Evolutionary conservation across 2,797 vertebrate genomes (phyloP), one percentile per base, ranked within the genome.

Genomic region (Capromys pilorides): DNA sequence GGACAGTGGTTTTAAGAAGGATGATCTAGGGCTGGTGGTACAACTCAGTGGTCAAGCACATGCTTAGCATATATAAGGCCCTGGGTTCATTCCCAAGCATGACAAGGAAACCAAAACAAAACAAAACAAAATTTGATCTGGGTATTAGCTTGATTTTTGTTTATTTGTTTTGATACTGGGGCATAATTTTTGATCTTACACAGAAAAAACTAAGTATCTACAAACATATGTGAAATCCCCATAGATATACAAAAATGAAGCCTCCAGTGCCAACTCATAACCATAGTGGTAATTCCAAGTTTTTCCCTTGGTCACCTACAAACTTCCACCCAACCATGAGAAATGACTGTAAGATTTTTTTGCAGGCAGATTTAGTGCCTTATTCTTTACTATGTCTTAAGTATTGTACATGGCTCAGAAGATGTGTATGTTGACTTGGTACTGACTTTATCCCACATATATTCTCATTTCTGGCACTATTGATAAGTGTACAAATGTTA

Each of bases 401-500:
- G 51, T 31, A 59, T 1, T 66, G 16, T 22, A 62, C 22, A 41
- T 54, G 9, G 67, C 22, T 82, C 11, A 10, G 13, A n/a, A 28
- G 73, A 86, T 0, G 21, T 2, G 24, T 31, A 31, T n/a, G 57
- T 31, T 84, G 88, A 83, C 36, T 87, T 18, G 31, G 5, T 62
- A 1, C 12, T 31, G 45, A 57, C 24, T 89, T 93, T 88, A 69
- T 64, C 73, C 67, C 57, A 24, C 83, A 86, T 86, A 24, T 86
- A 86, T 83, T 96, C 92, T 93, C 64, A 88, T 26, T 84, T 88
- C 93, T 92, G 26, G 39, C 41, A 86, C 62, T 91, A 91, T 67
- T 54, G 69, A 81, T 86, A 94, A 64, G 92, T 88, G 66, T 96
- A 83, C 90, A 84, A 87, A 81, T 93, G 39, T 64, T 96, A 78